Conservation (phyloP, 2,888 invertebrate species). For the Orthosia incerta region DNA sequence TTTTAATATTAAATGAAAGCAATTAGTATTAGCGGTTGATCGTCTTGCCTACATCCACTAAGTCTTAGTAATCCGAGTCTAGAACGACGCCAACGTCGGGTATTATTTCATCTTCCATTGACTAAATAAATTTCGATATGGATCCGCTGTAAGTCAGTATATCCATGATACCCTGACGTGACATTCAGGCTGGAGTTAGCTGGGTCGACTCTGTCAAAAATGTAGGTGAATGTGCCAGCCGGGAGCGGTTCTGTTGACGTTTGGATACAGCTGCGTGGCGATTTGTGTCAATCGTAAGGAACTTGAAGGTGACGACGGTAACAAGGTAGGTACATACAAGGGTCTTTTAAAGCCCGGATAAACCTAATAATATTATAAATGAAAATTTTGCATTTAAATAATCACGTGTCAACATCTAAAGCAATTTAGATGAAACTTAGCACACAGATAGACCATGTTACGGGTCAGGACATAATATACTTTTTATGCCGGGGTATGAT, state of each 20-base stretch:
- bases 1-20: conserved; percentile 31
- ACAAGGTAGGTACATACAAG: background rate
- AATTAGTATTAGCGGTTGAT: conserved; percentile 41
- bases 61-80: conserved; percentile 1
- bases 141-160: conserved; percentile 29
- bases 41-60: conserved; percentile 11
- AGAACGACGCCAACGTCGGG: background rate
- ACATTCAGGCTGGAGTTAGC: conserved; percentile 14
- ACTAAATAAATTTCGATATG: conserved; percentile 15
- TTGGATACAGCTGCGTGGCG: background rate
- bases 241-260: background rate
- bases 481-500: no score
- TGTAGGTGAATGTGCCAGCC: conserved; percentile 23
- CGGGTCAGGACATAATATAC: no score
- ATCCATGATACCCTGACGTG: conserved; percentile 2
- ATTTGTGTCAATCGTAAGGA: conserved; percentile 18
- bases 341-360: no score
- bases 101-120: conserved; percentile 20
- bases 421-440: no score
- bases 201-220: conserved; percentile 13
- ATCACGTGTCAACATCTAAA: no score
- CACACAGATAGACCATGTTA: no score
- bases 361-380: no score
- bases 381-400: no score
- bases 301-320: background rate